Conservation (phyloP, 1,140 invertebrate genomes). For the Pseudomyrmex dendroicus region DNA sequence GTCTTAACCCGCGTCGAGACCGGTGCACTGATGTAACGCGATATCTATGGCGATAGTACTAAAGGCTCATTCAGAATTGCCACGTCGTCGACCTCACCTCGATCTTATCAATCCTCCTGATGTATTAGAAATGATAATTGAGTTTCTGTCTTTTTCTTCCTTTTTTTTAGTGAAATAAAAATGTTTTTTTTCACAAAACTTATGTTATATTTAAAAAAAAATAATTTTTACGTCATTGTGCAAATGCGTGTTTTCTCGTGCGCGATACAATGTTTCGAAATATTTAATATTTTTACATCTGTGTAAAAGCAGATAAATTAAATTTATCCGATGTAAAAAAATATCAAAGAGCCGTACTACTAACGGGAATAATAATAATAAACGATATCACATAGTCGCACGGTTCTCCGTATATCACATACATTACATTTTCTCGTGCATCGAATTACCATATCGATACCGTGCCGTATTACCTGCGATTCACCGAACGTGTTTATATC, state of each 20-base stretch:
- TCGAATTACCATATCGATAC: background rate
- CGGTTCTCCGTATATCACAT: background rate
- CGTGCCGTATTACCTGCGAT: background rate
- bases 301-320: no score
- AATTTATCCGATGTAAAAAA: no score
- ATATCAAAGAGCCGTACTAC: no score
- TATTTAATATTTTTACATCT: background rate
- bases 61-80: constrained; percentile 53
- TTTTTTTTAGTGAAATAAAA: background rate
- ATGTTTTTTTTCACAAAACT: background rate
- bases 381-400: no score
- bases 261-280: background rate
- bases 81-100: constrained; percentile 5
- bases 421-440: constrained; percentile 2
- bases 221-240: background rate
- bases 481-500: background rate
- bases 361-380: no score
- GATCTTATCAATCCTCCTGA: background rate
- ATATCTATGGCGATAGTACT: constrained; percentile 60
- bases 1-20: constrained; percentile 68
- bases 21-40: constrained; percentile 69
- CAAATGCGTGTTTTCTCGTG: no score
- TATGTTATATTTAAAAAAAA: background rate
- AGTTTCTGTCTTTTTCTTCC: background rate
- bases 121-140: background rate